Percentiles rank a stretch among this genome's conserved stretches.
Evolutionary conservation across 2,888 invertebrate genomes (phyloP).

Genomic region (Metopia argyrocephala): DNA sequence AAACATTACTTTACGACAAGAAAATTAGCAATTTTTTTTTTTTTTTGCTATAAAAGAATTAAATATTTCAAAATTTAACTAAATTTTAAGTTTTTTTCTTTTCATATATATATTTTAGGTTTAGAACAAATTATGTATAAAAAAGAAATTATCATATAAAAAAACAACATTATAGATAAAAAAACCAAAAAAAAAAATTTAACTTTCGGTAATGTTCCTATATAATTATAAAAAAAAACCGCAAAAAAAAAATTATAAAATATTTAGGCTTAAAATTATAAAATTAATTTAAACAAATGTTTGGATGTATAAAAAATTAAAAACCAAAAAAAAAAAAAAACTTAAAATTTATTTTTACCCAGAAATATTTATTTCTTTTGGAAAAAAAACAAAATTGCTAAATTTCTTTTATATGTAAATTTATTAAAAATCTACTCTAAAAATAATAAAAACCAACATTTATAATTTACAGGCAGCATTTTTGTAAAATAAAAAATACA

Average conservation of each 20-base stretch:
- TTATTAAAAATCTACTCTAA: constrained; percentile 60
- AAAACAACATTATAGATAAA: constrained; percentile 52
- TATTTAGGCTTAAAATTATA: constrained; percentile 62
- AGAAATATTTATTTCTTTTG: constrained; percentile 13
- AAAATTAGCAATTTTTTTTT: constrained; percentile 32
- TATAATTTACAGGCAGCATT: constrained; percentile 78
- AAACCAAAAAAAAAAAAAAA: constrained; percentile 7
- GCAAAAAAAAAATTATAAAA: constrained; percentile 64
- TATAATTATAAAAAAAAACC: constrained; percentile 70
- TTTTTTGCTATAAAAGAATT: too few species aligned
- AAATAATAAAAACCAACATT: constrained; percentile 66
- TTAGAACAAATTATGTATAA: too few species aligned
- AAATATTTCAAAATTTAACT: neutral
- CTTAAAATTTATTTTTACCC: neutral
- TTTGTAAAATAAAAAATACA: constrained; percentile 65
- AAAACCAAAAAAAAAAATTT: constrained; percentile 56
- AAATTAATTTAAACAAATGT: constrained; percentile 26
- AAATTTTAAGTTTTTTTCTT: neutral
- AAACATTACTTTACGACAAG: constrained; percentile 53
- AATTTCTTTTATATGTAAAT: constrained; percentile 51
- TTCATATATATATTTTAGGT: constrained; percentile 47
- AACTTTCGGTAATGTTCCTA: constrained; percentile 78
- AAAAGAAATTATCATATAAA: constrained; percentile 49
- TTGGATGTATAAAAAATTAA: constrained; percentile 57
- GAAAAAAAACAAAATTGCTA: constrained; percentile 3